phyloP scores from a whole-genome alignment of 2,797 vertebrate species.

The Lycodopsis pacificus region DNA sequence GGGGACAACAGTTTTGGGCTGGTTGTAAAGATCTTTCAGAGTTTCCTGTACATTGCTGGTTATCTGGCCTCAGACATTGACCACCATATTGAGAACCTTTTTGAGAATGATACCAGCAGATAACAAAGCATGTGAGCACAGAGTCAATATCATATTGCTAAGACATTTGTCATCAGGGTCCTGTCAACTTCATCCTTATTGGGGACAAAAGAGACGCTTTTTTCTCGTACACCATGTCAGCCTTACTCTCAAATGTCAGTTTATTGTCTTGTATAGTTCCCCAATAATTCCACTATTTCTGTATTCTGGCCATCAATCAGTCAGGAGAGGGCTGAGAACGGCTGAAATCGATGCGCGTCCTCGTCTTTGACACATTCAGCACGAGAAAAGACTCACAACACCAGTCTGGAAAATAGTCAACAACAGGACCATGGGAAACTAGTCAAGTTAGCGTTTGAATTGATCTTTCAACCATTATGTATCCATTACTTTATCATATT shows the following conservation, averaged over 20 bases:
- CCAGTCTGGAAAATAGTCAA: no score
- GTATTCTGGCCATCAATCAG: not conserved
- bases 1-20: no score
- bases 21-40: no score
- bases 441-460: no score
- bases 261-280: not conserved
- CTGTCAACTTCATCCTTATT: not conserved
- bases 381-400: not conserved
- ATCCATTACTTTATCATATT: no score
- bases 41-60: not conserved
- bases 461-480: no score
- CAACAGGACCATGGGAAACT: no score
- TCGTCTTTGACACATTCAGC: not conserved
- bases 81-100: no score
- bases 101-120: not conserved
- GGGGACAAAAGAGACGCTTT: not conserved
- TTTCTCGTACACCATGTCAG: not conserved
- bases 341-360: not conserved
- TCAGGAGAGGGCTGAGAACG: not conserved
- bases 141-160: not conserved
- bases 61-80: not conserved
- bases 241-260: not conserved
- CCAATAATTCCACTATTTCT: not conserved
- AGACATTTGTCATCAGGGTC: not conserved
- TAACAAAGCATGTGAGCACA: not conserved